Evolutionary conservation across 2,113 vertebrate species (phyloP), one percentile per base, ranked within the genome.

Genomic region (Mustela nigripes): DNA sequence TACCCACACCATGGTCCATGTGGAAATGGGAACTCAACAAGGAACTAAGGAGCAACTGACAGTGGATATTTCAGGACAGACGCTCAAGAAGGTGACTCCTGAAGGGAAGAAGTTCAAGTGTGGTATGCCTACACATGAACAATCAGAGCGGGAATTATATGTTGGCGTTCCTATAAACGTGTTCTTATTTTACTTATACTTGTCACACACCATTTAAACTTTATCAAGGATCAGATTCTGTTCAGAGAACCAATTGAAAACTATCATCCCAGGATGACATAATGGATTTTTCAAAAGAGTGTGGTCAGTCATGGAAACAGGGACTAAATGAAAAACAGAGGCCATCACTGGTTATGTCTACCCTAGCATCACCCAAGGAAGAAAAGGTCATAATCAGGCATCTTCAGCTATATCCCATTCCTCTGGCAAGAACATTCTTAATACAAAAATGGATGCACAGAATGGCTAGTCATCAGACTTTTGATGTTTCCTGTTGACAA

Each of bases 201-300:
- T 94, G 31, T 1, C 33, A 89, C 18, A 78, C 26, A 86, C 4
- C 4, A 81, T 84, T 91, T 31, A 89, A 86, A 76, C 24, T 63
- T 89, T 28, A 65, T 76, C 42, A 92, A 18, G 73, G 9, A 76
- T 95, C 19, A 69, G 42, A 73, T 95, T 91, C 16, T 81, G 10
- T 85, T 71, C 69, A 96, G 50, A 93, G 19, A 93, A 67, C 14
- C 12, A 58, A 39, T 78, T 94, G 56, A 78, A 96, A 95, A 91
- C 45, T 5, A 95, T 85, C 6, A 93, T 24, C 22, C 39, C 8
- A 63, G 42, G 26, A 78, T 50, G 45, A 89, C 9, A 60, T 42
- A 56, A 80, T 90, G 28, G 9, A 8, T 26, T 93, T 97, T 89
- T 91, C 58, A 84, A 69, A 94, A 79, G 7, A 48, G 1, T 18